These are phyloP conservation scores for Yoshiicerus persimilis DNA, from an alignment of 1,140 invertebrate genomes.

Conservation along the genomic window DNA sequence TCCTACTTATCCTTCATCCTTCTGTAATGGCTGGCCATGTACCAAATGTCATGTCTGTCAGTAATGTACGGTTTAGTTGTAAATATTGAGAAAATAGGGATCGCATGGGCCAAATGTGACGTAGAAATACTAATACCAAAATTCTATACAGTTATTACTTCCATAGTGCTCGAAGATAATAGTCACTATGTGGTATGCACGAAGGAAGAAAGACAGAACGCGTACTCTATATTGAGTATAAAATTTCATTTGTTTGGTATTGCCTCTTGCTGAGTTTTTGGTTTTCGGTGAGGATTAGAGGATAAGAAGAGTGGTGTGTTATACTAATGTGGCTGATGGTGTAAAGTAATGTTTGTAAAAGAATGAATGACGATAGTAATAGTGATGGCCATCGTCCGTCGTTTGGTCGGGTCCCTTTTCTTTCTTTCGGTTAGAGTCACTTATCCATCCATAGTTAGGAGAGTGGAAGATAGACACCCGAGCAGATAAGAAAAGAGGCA, in stretches of 20 bases:
- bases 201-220: not conserved
- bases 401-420: not conserved
- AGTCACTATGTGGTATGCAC: not conserved
- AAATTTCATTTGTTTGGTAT: not conserved
- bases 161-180: not conserved
- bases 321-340: not conserved
- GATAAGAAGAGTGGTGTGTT: not conserved
- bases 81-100: conserved; percentile 13
- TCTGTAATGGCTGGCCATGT: not conserved
- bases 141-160: not conserved
- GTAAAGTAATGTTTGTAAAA: not conserved
- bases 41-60: conserved; percentile 14
- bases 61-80: conserved; percentile 9
- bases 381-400: not conserved
- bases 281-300: not conserved
- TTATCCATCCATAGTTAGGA: not conserved
- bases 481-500: conserved; percentile 3
- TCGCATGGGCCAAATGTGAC: not conserved
- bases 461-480: not conserved
- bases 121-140: not conserved
- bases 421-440: conserved; percentile 1
- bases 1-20: too few species aligned
- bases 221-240: not conserved
- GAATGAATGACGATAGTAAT: not conserved
- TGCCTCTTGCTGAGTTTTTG: not conserved